phyloP scores from a whole-genome alignment of 1,140 invertebrate genomes.

The Drosophila malerkotliana region DNA sequence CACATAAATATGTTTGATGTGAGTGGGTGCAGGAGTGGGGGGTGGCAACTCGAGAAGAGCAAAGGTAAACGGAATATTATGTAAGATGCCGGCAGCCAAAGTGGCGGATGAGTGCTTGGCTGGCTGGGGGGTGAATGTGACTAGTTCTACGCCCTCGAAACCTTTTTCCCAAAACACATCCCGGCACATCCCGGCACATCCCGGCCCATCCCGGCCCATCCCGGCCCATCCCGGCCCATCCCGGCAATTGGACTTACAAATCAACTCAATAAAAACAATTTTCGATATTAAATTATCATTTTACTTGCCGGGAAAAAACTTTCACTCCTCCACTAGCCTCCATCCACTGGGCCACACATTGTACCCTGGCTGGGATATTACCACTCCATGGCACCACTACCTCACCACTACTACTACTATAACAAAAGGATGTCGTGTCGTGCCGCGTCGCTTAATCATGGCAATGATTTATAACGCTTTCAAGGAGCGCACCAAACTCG shows the following conservation, averaged over 20 bases:
- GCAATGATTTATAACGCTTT: constrained; percentile 82
- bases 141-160: too few species aligned
- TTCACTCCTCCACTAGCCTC: constrained; percentile 12
- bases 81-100: constrained; percentile 27
- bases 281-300: constrained; percentile 81
- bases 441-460: constrained; percentile 80
- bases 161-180: background rate
- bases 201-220: background rate
- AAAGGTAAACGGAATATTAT: constrained; percentile 49
- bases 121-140: background rate
- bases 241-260: constrained; percentile 42
- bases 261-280: constrained; percentile 78
- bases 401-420: constrained; percentile 34
- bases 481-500: constrained; percentile 76
- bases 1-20: constrained; percentile 81
- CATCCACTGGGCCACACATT: background rate
- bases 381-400: too few species aligned
- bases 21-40: constrained; percentile 12
- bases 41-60: constrained; percentile 22
- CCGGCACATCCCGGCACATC: too few species aligned
- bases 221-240: too few species aligned
- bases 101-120: constrained; percentile 24
- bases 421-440: constrained; percentile 78
- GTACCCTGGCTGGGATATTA: background rate
- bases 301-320: constrained; percentile 23